Evolutionary conservation across 2,113 vertebrate species (phyloP).

Genomic region (Corvus moneduloides): DNA sequence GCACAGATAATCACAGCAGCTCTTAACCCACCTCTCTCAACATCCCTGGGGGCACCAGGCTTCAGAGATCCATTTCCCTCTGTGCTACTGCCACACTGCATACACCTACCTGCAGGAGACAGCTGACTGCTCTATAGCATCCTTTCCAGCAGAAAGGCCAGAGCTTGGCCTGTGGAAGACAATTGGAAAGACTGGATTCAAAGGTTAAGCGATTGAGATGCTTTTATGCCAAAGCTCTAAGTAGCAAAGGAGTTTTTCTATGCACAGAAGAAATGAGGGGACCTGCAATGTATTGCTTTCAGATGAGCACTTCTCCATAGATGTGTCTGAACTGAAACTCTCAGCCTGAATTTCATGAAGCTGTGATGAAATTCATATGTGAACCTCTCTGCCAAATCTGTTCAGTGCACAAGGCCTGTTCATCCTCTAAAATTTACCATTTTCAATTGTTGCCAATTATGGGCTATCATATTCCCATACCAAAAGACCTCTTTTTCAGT

Average conservation of each 20-base stretch:
- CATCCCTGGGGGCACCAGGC: neutral
- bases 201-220: neutral
- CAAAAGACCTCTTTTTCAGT: neutral
- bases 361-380: neutral
- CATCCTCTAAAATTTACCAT: neutral
- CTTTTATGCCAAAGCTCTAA: neutral
- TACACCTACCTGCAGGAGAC: neutral
- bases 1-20: neutral
- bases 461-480: neutral
- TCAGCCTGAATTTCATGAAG: neutral
- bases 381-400: neutral
- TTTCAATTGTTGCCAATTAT: neutral
- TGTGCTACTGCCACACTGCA: accelerated
- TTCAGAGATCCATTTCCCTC: neutral
- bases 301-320: neutral
- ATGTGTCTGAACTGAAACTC: neutral
- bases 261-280: neutral
- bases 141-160: neutral
- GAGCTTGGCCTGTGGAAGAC: neutral
- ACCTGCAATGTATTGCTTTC: neutral
- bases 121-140: neutral
- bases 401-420: neutral
- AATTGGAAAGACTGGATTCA: neutral
- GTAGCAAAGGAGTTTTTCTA: neutral
- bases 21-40: neutral